A percentile compares a stretch with the other conserved stretches of the same genome.
These are phyloP conservation scores for Litoditis marina DNA, from an alignment of 2,888 invertebrate species.

Conservation along the genomic window DNA sequence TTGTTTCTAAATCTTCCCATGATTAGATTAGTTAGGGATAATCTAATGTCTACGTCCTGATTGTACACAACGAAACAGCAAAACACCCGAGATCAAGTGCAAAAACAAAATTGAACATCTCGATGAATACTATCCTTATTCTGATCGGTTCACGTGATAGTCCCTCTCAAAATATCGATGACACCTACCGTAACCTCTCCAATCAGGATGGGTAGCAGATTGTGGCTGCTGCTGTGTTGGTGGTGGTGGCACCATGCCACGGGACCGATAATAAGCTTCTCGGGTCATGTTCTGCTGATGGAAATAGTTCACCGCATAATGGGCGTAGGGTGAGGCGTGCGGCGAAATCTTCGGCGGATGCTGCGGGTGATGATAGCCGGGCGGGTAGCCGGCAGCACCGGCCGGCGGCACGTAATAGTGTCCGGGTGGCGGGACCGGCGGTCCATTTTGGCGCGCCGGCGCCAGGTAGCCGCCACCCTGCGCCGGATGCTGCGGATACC, in stretches of 20 bases:
- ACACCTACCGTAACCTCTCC: constrained; percentile 14
- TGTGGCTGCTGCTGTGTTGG: no score
- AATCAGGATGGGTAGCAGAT: no score
- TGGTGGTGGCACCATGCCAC: constrained; percentile 7
- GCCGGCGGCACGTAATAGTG: background rate
- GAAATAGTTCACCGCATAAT: constrained; percentile 19
- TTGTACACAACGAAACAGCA: no score
- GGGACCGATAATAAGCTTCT: constrained; percentile 22
- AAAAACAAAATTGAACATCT: no score
- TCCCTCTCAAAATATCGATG: no score
- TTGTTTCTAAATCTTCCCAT: no score
- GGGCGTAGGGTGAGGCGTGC: constrained; percentile 9
- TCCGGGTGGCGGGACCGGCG: no score
- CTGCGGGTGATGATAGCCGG: background rate
- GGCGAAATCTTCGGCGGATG: background rate
- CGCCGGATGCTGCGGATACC: constrained; percentile 28
- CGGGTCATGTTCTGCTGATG: constrained; percentile 18
- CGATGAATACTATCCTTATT: no score
- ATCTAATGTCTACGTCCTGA: no score
- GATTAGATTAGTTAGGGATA: no score
- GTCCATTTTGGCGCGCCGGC: background rate
- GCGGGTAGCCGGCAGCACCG: background rate
- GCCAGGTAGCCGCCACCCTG: constrained; percentile 18
- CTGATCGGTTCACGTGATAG: no score
- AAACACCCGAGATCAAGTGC: no score